Evolutionary conservation across 2,888 invertebrate species (phyloP).

Genomic region (Dasypolia templi): DNA sequence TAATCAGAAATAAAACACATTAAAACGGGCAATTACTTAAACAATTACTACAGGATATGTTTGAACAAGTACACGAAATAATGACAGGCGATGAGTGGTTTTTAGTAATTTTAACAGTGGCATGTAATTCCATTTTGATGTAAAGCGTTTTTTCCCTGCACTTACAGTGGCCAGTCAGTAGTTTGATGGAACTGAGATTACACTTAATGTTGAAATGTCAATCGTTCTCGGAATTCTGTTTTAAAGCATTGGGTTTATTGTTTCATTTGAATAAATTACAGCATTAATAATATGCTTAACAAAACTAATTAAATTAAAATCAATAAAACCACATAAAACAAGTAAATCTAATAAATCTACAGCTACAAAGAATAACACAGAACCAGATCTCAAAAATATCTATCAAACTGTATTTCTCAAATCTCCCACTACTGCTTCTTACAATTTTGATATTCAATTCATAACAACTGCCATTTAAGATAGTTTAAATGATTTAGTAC

Average conservation of each 20-base stretch:
- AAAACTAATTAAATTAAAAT: background rate
- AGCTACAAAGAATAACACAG: constrained; percentile 4
- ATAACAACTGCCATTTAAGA: constrained; percentile 66
- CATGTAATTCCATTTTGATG: constrained; percentile 40
- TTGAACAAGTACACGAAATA: constrained; percentile 53
- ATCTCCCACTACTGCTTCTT: constrained; percentile 61
- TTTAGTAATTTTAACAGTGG: constrained; percentile 41
- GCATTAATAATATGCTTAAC: background rate
- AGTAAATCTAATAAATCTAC: constrained; percentile 18
- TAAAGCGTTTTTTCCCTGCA: constrained; percentile 34
- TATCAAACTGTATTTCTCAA: constrained; percentile 44
- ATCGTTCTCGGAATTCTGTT: background rate
- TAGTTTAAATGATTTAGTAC: constrained; percentile 68
- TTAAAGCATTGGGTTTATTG: background rate
- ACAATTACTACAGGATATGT: constrained; percentile 62
- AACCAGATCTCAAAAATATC: constrained; percentile 15
- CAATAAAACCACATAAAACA: constrained; percentile 20
- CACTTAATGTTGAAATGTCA: background rate
- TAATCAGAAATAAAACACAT: constrained; percentile 52
- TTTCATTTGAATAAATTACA: background rate
- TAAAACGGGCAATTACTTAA: constrained; percentile 59
- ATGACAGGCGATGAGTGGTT: constrained; percentile 60
- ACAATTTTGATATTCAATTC: constrained; percentile 66
- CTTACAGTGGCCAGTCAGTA: constrained; percentile 2
- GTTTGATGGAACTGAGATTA: constrained; percentile 8